A percentile compares a stretch with the other conserved stretches of the same genome.
Conservation (phyloP, 2,113 vertebrate genomes). For the Strix uralensis region DNA sequence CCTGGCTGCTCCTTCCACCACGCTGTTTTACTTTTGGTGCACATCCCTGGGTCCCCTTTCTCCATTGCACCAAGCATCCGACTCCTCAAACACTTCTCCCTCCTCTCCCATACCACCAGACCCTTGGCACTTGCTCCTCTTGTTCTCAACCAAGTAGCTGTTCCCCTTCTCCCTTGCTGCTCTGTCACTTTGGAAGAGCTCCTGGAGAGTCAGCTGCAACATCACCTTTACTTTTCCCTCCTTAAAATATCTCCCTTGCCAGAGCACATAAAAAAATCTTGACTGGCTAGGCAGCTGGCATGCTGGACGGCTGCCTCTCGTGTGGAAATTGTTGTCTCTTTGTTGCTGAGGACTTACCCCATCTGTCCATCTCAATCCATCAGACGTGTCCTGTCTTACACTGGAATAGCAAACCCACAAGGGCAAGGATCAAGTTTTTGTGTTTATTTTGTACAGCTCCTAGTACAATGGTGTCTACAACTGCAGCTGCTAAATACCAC, state of each 20-base stretch:
- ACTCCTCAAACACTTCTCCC: background rate
- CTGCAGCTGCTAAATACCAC: background rate
- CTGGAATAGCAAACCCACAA: background rate
- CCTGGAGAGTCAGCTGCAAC: background rate
- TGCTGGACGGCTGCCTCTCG: background rate
- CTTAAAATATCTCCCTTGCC: background rate
- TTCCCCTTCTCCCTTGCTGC: background rate
- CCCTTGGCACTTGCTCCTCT: background rate
- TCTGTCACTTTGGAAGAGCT: background rate
- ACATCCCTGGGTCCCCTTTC: background rate
- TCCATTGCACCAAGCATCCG: rapidly evolving
- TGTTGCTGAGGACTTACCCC: background rate
- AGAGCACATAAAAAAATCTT: background rate
- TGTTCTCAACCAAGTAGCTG: background rate
- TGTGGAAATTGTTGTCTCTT: background rate
- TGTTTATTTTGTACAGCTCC: background rate
- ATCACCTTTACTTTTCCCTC: background rate
- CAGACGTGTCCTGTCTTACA: background rate
- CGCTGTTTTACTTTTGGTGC: rapidly evolving
- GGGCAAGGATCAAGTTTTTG: background rate
- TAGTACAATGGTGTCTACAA: background rate
- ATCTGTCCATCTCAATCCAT: background rate
- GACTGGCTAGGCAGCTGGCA: background rate
- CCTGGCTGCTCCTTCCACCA: background rate
- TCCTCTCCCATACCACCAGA: background rate